These are phyloP conservation scores for Telmatherina bonti DNA, from an alignment of 2,797 vertebrate species.

Conservation along the genomic window DNA sequence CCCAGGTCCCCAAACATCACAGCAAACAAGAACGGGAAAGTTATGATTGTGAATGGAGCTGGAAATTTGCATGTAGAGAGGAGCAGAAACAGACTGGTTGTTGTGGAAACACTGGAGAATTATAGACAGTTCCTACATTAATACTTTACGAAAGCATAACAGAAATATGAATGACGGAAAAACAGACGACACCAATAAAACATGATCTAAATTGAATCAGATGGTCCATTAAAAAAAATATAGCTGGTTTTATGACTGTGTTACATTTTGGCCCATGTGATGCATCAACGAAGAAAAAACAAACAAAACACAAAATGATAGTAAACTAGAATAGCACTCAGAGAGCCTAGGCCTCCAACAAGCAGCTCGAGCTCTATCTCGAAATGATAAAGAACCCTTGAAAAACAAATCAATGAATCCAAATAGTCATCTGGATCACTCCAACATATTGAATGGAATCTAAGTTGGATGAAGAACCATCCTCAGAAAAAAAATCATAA, in stretches of 20 bases:
- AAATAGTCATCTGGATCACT: too few species aligned
- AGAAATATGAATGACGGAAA: background rate
- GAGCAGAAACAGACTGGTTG: background rate
- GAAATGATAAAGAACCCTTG: background rate
- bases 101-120: background rate
- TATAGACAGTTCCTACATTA: background rate
- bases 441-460: background rate
- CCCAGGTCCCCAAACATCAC: conserved; percentile 98
- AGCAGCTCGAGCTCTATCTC: too few species aligned
- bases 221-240: background rate
- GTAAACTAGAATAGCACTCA: too few species aligned
- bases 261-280: background rate
- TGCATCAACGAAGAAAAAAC: background rate
- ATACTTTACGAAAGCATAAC: background rate
- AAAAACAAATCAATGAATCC: too few species aligned
- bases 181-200: background rate
- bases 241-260: background rate
- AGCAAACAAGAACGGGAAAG: conserved; percentile 96
- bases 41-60: conserved; percentile 96
- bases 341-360: too few species aligned
- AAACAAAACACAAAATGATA: too few species aligned
- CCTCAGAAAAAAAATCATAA: too few species aligned
- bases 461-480: too few species aligned
- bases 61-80: conserved; percentile 2
- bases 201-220: too few species aligned